phyloP scores from a whole-genome alignment of 2,797 vertebrate species.

The Silurus lanzhouensis region DNA sequence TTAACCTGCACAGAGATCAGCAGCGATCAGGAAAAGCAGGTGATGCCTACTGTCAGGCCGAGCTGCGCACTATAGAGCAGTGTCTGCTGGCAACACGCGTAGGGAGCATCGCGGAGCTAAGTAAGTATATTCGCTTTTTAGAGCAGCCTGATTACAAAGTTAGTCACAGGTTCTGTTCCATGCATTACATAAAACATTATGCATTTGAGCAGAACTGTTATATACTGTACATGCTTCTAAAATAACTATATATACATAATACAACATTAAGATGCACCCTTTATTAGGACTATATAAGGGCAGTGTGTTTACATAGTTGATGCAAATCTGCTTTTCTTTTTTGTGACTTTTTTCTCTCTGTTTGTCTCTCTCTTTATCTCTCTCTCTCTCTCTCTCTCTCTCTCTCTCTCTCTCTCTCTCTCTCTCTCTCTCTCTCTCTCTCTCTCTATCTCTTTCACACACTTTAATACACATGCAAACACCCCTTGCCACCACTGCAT shows the following conservation, averaged over 20 bases:
- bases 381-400: not conserved
- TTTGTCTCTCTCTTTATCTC: not conserved
- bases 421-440: not conserved
- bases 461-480: conserved; percentile 19
- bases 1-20: conserved; percentile 88
- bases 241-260: not conserved
- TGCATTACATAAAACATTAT: not conserved
- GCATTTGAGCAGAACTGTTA: not conserved
- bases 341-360: not conserved
- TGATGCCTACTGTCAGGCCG: conserved; percentile 90
- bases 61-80: conserved; percentile 91
- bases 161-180: not conserved
- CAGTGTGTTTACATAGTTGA: conserved; percentile 14
- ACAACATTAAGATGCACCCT: not conserved
- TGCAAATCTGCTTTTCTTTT: conserved; percentile 12
- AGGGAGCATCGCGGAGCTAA: conserved; percentile 95
- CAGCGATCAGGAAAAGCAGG: conserved; percentile 84
- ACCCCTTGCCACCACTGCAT: not conserved
- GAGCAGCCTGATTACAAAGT: not conserved
- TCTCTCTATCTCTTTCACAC: not conserved
- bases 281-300: not conserved
- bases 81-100: conserved; percentile 91
- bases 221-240: not conserved
- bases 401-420: no score
- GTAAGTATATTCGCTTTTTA: conserved; percentile 76